These are phyloP conservation scores for Numenius phaeopus DNA, from an alignment of 2,797 vertebrate genomes.

Conservation along the genomic window DNA sequence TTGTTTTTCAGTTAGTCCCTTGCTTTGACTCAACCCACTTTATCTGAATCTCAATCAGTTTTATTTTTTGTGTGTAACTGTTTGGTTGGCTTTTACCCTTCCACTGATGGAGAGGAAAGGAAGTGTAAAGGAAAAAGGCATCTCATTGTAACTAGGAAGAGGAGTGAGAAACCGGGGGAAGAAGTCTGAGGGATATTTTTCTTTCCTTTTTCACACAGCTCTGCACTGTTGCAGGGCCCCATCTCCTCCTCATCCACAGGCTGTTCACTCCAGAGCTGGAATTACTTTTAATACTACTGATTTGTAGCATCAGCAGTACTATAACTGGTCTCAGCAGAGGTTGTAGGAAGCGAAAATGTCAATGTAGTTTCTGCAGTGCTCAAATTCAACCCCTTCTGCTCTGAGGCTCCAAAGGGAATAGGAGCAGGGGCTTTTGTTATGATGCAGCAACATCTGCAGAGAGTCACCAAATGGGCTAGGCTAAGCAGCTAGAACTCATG, in stretches of 20 bases:
- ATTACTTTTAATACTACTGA: not conserved
- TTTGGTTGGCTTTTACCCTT: not conserved
- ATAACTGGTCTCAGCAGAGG: not conserved
- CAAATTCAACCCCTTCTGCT: not conserved
- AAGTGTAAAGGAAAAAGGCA: not conserved
- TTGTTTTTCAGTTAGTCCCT: not conserved
- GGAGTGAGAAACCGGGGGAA: not conserved
- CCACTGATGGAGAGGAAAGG: not conserved
- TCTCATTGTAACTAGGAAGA: not conserved
- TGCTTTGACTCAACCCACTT: not conserved
- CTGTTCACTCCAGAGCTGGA: not conserved
- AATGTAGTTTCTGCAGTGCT: not conserved
- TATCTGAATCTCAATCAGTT: not conserved
- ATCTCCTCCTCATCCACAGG: not conserved
- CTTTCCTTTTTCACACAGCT: not conserved
- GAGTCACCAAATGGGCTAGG: not conserved
- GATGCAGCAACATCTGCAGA: conserved; percentile 36
- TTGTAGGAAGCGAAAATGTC: not conserved
- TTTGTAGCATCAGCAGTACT: not conserved
- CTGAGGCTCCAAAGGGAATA: not conserved
- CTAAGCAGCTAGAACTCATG: not conserved
- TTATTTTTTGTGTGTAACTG: not conserved
- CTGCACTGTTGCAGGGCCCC: not conserved
- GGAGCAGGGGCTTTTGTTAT: conserved; percentile 29
- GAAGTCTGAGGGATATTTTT: not conserved